These are phyloP conservation scores for Capra hircus DNA, from an alignment of 2,113 vertebrate genomes.

Conservation along the genomic window DNA sequence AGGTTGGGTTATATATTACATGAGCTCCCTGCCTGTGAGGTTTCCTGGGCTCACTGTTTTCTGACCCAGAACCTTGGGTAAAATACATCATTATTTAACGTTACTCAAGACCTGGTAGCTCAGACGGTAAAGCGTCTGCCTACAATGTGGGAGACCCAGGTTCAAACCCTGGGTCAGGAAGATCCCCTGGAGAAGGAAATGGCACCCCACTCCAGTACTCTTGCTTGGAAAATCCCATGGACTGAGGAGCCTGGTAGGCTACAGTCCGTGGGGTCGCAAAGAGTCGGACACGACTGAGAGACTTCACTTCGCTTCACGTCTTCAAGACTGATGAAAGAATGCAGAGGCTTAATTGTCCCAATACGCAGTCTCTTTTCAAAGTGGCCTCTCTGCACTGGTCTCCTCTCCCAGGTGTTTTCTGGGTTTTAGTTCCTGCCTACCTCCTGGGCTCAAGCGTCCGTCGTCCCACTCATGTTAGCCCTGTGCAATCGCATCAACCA, in stretches of 20 bases:
- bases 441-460: not conserved
- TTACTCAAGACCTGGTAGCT: too few species aligned
- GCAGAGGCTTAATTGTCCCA: not conserved
- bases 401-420: not conserved
- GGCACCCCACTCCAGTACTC: too few species aligned
- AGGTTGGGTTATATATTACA: too few species aligned
- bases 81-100: not conserved
- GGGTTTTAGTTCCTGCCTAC: not conserved
- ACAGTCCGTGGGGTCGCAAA: too few species aligned
- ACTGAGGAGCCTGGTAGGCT: too few species aligned
- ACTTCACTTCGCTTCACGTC: too few species aligned
- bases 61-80: not conserved
- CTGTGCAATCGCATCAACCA: accelerated
- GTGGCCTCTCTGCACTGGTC: not conserved
- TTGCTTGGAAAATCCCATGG: too few species aligned
- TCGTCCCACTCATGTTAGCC: accelerated
- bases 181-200: too few species aligned
- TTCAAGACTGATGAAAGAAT: accelerated
- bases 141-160: too few species aligned
- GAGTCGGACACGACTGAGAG: accelerated
- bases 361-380: not conserved
- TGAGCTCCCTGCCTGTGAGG: not conserved
- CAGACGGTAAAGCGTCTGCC: too few species aligned
- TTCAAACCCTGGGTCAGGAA: too few species aligned
- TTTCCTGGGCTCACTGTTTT: not conserved